Evolutionary conservation across 2,888 invertebrate genomes (phyloP), one percentile per base, ranked within the genome.

Genomic region (Cybosia mesomella): DNA sequence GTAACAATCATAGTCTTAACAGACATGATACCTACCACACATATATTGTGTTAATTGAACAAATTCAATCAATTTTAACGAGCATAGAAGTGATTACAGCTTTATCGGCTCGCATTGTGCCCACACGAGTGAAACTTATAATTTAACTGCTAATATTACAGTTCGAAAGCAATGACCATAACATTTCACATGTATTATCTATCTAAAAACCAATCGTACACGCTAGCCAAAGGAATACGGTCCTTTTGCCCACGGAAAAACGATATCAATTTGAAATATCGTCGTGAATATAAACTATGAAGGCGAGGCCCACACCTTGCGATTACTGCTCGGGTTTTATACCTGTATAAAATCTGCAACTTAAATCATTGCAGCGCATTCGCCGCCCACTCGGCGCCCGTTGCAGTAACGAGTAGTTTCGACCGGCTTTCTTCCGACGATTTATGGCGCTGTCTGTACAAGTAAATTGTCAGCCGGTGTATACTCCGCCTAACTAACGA

Each of bases 401-500:
- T 66, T 70, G 58, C 66, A 67, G 65, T 76, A 81, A 81, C 81
- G 74, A 81, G 76, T 64, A 68, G 72, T 71, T 74, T 65, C 68
- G 71, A 70, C 72, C 72, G 68, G 76, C 81, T 81, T 81, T 81
- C 81, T 80, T 81, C 69, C 62, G 49, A 76, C 73, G 74, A 81
- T 81, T 81, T 81, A 81, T 81, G 68, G 75, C 70, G 60, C 65
- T 70, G 75, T 71, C 73, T 66, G 75, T 70, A 60, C 74, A 67
- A 71, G 77, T 75, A 75, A 79, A 81, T 77, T 76, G 79, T 77
- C 71, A 77, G 75, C 67, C 60, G 66, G 73, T 78, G 74, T 74
- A 71, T 58, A 70, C 58, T 61, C 67, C 71, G 68, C 78, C 73
- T 75, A 75, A 80, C 76, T 74, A 80, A 78, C 76, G 64, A 80